Conservation (phyloP, 2,797 vertebrate genomes). For the Hippopotamyrus pictus region DNA sequence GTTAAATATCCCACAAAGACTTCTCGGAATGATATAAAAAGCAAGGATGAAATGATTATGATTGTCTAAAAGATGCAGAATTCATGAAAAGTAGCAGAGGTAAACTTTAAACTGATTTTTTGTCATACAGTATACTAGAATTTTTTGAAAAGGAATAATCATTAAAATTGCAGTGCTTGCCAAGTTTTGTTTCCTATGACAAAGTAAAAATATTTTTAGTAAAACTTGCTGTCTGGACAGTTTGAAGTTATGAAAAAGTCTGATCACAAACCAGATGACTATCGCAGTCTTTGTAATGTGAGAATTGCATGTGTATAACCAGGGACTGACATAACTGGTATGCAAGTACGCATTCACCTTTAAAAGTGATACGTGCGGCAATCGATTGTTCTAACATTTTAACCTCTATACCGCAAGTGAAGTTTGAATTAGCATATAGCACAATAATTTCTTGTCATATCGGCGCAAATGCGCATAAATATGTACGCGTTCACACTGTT, state of each 20-base stretch:
- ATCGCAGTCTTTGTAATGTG: background rate
- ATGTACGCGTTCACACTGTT: background rate
- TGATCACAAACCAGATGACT: background rate
- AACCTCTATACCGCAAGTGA: background rate
- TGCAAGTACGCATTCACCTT: background rate
- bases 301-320: background rate
- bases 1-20: too few relatives aligned
- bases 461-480: background rate
- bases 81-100: background rate
- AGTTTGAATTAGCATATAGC: background rate
- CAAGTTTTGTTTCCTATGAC: background rate
- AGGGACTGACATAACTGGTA: background rate
- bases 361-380: background rate
- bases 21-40: too few relatives aligned
- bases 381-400: background rate
- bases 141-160: background rate
- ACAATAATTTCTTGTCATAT: background rate
- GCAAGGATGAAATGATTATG: background rate
- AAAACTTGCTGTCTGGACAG: background rate
- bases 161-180: background rate
- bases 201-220: background rate
- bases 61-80: background rate
- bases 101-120: background rate
- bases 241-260: background rate
- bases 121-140: too few relatives aligned